These are phyloP conservation scores for Branchinecta sandiegonensis DNA, from an alignment of 2,888 invertebrate species.

Conservation along the genomic window DNA sequence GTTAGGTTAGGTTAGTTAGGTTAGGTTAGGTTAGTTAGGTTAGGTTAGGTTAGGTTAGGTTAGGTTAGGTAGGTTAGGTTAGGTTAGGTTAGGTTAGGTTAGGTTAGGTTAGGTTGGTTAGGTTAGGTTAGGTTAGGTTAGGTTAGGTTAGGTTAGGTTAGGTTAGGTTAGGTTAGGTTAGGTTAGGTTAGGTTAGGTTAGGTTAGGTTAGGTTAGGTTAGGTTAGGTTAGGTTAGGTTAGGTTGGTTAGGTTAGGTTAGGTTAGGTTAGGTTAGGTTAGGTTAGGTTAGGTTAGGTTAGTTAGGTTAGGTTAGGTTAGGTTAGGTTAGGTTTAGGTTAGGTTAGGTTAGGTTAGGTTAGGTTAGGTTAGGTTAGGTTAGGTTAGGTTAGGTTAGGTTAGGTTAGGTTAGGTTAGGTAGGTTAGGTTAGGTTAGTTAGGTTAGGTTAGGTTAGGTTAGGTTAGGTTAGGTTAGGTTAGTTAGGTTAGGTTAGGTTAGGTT, in stretches of 20 bases:
- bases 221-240: conserved; percentile 11
- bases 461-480: conserved; percentile 25
- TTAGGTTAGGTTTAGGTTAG: conserved; percentile 32
- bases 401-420: conserved; percentile 28
- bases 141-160: neutral
- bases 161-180: neutral
- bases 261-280: conserved; percentile 11
- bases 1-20: conserved; percentile 30
- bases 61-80: neutral
- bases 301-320: conserved; percentile 27
- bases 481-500: conserved; percentile 11
- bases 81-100: neutral
- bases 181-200: conserved; percentile 11
- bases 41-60: neutral
- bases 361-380: conserved; percentile 30
- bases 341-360: conserved; percentile 28
- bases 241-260: neutral
- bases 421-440: conserved; percentile 26
- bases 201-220: conserved; percentile 11
- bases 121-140: neutral
- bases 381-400: conserved; percentile 29
- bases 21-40: conserved; percentile 31
- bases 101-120: neutral
- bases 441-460: conserved; percentile 29
- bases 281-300: conserved; percentile 11